phyloP scores from a whole-genome alignment of 2,113 vertebrate species.

The Perca schrenkii region DNA sequence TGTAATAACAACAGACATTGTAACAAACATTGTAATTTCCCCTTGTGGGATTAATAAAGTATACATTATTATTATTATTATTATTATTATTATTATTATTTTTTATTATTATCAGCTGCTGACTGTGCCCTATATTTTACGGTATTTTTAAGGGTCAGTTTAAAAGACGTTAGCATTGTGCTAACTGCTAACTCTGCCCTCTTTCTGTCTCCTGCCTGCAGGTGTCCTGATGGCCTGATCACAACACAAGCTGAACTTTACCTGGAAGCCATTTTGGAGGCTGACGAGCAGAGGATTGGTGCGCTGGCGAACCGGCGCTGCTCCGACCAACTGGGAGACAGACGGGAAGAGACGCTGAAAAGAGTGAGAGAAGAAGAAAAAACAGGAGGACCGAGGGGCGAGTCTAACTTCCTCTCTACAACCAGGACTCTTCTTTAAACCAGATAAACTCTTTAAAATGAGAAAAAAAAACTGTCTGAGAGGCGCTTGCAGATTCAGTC shows the following conservation, averaged over 20 bases:
- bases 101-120: too few relatives aligned
- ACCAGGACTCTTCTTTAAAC: conserved; percentile 31
- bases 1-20: too few relatives aligned
- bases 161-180: neutral
- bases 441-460: conserved; percentile 15
- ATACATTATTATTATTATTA: too few relatives aligned
- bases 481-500: conserved; percentile 35
- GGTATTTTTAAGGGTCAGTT: too few relatives aligned
- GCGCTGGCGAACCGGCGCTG: conserved; percentile 41
- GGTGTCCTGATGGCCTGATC: conserved; percentile 86
- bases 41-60: too few relatives aligned
- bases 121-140: too few relatives aligned
- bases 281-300: conserved; percentile 67
- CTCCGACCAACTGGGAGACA: conserved; percentile 51
- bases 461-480: neutral
- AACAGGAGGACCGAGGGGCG: neutral
- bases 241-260: conserved; percentile 81
- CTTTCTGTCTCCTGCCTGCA: conserved; percentile 25
- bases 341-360: conserved; percentile 52
- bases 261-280: conserved; percentile 73
- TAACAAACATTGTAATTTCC: too few relatives aligned
- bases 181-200: neutral
- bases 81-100: too few relatives aligned
- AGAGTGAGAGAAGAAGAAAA: conserved; percentile 35
- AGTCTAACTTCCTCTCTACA: conserved; percentile 15